These are phyloP conservation scores for Drosophila burlai DNA, from an alignment of 1,140 invertebrate genomes.

Conservation along the genomic window DNA sequence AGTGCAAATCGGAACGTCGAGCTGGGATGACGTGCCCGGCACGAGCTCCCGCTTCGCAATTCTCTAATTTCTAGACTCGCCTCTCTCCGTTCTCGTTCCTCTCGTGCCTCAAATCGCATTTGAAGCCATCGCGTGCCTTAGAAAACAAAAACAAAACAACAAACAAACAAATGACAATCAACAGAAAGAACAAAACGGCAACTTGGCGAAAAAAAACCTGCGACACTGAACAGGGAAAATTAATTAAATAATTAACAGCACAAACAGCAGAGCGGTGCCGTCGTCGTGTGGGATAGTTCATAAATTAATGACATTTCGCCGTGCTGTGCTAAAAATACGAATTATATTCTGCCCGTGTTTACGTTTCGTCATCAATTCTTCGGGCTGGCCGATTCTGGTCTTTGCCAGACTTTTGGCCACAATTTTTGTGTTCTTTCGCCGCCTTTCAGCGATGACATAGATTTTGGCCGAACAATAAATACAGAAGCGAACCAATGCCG, in stretches of 20 bases:
- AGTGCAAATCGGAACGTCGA: slow-evolving; percentile 76
- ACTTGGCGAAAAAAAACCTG: neutral
- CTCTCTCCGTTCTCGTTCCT: neutral
- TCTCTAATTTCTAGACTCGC: slow-evolving; percentile 3
- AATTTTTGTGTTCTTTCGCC: neutral
- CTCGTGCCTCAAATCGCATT: slow-evolving; percentile 19
- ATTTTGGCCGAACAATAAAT: slow-evolving; percentile 51
- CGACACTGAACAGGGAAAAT: slow-evolving; percentile 46
- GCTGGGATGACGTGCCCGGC: slow-evolving; percentile 67
- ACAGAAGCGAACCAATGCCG: slow-evolving; percentile 38
- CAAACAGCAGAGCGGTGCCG: slow-evolving; percentile 8
- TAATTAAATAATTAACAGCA: slow-evolving; percentile 76
- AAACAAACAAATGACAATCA: slow-evolving; percentile 40
- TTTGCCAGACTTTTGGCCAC: slow-evolving; percentile 42
- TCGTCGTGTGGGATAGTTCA: slow-evolving; percentile 42
- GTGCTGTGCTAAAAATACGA: slow-evolving; percentile 65
- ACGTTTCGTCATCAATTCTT: slow-evolving; percentile 70
- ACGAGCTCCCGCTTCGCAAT: slow-evolving; percentile 36
- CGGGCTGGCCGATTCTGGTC: slow-evolving; percentile 27
- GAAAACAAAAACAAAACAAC: slow-evolving; percentile 8
- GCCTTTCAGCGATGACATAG: slow-evolving; percentile 49
- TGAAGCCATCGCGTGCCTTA: slow-evolving; percentile 61
- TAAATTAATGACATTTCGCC: slow-evolving; percentile 64
- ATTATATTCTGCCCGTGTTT: slow-evolving; percentile 20
- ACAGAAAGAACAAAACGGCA: slow-evolving; percentile 28